Evolutionary conservation across 92 coral and sea anemone species (phyloP).

Genomic region (Siderastrea siderea): DNA sequence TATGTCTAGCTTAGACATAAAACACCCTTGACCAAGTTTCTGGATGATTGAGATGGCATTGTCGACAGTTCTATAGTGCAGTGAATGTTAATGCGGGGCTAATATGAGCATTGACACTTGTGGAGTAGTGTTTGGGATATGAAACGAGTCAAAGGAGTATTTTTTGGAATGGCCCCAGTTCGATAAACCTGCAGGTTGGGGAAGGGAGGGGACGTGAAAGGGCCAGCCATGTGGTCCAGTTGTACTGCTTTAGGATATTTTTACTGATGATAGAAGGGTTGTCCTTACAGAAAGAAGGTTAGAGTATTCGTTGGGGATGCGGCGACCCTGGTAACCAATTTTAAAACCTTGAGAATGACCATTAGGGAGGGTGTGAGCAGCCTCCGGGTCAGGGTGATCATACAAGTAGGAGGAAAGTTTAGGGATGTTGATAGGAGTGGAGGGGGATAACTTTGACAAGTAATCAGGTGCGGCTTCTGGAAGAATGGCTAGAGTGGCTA

Average conservation of each 20-base stretch:
- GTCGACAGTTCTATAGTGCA: background rate
- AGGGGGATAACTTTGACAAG: no score
- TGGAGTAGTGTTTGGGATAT: no score
- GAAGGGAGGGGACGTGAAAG: constrained; percentile 7
- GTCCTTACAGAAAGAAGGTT: no score
- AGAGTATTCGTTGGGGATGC: no score
- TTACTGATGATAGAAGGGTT: background rate
- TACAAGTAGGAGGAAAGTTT: no score
- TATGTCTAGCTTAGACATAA: background rate
- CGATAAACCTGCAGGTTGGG: constrained; percentile 6
- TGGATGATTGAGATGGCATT: background rate
- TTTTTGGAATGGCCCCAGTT: no score
- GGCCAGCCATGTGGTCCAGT: background rate
- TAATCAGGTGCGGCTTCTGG: no score
- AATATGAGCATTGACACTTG: no score
- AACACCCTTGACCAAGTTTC: no score
- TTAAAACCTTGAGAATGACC: background rate
- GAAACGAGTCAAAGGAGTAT: no score
- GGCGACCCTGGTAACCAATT: no score
- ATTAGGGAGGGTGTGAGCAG: background rate
- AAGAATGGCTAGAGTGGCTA: background rate
- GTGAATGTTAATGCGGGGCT: background rate
- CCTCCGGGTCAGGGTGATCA: background rate
- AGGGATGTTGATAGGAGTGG: no score
- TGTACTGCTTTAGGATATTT: background rate